A percentile compares a stretch with the other conserved stretches of the same genome.
These are phyloP conservation scores for Podocnemis expansa DNA, from an alignment of 2,113 vertebrate species.

Conservation along the genomic window DNA sequence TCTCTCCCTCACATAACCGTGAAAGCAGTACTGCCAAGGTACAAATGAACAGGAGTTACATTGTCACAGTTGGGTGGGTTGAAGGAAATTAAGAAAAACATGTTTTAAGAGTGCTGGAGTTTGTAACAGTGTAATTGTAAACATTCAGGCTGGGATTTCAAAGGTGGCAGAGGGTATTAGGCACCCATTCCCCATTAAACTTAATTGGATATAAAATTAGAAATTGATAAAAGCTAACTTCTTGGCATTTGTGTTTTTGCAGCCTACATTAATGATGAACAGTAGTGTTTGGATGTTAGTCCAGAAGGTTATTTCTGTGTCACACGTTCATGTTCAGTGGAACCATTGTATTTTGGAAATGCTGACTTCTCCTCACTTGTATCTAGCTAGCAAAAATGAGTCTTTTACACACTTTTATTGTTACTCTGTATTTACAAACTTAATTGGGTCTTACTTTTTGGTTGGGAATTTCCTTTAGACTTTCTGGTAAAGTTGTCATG, in stretches of 20 bases:
- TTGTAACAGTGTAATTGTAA: background rate
- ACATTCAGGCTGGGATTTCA: background rate
- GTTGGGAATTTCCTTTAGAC: too few relatives aligned
- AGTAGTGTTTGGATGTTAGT: background rate
- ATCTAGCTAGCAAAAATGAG: background rate
- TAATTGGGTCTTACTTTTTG: background rate
- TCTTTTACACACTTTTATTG: background rate
- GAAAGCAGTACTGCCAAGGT: background rate
- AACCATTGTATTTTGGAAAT: background rate
- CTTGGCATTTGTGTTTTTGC: background rate
- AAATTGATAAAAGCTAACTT: background rate
- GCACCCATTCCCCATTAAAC: background rate
- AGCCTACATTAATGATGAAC: background rate
- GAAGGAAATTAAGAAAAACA: rapidly evolving
- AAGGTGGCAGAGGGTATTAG: background rate
- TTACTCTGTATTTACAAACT: background rate
- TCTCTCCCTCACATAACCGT: background rate
- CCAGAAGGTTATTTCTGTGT: background rate
- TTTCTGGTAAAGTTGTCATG: background rate
- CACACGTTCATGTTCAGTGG: background rate
- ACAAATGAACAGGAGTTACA: background rate
- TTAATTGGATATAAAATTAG: background rate
- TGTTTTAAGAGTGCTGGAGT: background rate
- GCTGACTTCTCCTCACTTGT: background rate
- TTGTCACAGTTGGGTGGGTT: background rate